Percentiles rank a stretch among this genome's conserved stretches.
Conservation (phyloP, 2,888 invertebrate genomes). For the Tipula confusa region DNA sequence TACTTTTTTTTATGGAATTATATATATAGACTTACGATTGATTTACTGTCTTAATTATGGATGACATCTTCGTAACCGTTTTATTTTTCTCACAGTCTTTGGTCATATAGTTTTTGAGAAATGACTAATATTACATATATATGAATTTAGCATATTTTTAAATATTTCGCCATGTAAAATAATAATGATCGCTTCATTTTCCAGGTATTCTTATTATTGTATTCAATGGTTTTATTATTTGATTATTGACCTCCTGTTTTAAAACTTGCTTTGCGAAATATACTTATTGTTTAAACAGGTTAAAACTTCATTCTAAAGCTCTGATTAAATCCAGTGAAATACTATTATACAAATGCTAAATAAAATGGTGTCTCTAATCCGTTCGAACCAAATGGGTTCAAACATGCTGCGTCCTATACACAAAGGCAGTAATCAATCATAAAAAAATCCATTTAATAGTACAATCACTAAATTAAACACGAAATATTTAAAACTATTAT, state of each 20-base stretch:
- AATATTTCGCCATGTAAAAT: too few relatives aligned
- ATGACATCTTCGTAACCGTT: not conserved
- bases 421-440: slow-evolving; percentile 3
- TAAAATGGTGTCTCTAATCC: not conserved
- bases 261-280: too few relatives aligned
- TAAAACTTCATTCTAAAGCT: too few relatives aligned
- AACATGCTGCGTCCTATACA: not conserved
- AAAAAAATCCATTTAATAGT: not conserved
- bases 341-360: not conserved
- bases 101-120: not conserved
- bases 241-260: too few relatives aligned
- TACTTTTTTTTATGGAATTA: not conserved
- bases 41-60: slow-evolving; percentile 12
- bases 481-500: slow-evolving; percentile 3
- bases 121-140: not conserved
- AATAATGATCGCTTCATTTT: too few relatives aligned
- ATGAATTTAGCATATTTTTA: not conserved
- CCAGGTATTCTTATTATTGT: too few relatives aligned
- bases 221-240: too few relatives aligned
- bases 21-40: not conserved
- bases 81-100: not conserved
- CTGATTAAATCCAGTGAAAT: not conserved
- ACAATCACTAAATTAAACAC: not conserved
- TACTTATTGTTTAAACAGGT: too few relatives aligned
- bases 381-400: not conserved